Evolutionary conservation across 2,797 vertebrate genomes (phyloP).

Genomic region (Chelon auratus): DNA sequence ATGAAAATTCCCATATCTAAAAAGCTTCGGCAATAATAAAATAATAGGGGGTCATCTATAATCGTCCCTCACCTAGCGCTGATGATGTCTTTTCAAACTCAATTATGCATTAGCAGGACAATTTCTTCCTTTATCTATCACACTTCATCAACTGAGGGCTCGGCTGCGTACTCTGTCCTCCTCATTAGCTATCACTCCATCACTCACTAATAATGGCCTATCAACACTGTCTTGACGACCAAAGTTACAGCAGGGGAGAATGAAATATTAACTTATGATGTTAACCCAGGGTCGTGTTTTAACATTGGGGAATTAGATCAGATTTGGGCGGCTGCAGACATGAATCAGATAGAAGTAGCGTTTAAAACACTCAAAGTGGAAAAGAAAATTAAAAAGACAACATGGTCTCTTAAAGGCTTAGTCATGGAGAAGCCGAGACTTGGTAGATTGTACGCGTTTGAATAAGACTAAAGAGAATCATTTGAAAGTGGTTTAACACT

Average conservation of each 20-base stretch:
- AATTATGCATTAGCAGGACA: slow-evolving; percentile 81
- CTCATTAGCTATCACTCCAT: slow-evolving; percentile 84
- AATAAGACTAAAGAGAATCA: slow-evolving; percentile 25
- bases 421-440: neutral
- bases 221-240: slow-evolving; percentile 82
- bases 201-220: slow-evolving; percentile 85
- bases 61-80: slow-evolving; percentile 70
- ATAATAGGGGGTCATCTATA: slow-evolving; percentile 75
- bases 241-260: slow-evolving; percentile 77
- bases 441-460: slow-evolving; percentile 13
- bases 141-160: slow-evolving; percentile 80
- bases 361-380: slow-evolving; percentile 35
- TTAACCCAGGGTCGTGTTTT: slow-evolving; percentile 73
- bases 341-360: slow-evolving; percentile 57
- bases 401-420: slow-evolving; percentile 16
- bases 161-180: slow-evolving; percentile 70
- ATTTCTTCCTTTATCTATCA: slow-evolving; percentile 83
- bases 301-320: slow-evolving; percentile 69
- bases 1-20: slow-evolving; percentile 64
- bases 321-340: slow-evolving; percentile 58
- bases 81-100: slow-evolving; percentile 83
- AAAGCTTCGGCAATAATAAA: slow-evolving; percentile 70
- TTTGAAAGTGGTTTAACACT: slow-evolving; percentile 44
- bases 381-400: slow-evolving; percentile 31
- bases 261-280: slow-evolving; percentile 84